Conservation (phyloP, 2,797 vertebrate genomes). For the Squalus acanthias region DNA sequence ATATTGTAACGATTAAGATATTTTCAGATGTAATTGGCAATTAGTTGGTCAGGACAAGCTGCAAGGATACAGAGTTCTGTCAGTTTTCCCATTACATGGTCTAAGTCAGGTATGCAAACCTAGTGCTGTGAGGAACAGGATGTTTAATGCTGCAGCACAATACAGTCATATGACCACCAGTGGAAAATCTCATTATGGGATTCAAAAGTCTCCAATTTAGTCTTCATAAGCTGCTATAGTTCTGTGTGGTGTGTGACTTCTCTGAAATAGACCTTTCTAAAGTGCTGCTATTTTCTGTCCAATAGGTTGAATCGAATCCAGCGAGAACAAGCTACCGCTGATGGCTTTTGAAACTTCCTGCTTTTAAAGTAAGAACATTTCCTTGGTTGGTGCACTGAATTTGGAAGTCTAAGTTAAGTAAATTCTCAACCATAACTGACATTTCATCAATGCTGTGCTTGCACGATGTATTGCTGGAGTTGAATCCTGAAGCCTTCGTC, state of each 20-base stretch:
- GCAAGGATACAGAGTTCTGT: neutral
- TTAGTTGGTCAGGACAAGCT: neutral
- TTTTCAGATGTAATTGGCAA: neutral
- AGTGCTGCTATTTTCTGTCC: neutral
- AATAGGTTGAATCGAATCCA: neutral
- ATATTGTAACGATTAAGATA: neutral
- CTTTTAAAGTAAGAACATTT: neutral
- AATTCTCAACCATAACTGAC: neutral
- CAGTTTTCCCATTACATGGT: neutral
- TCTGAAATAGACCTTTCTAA: neutral
- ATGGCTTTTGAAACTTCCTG: neutral
- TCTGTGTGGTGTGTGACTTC: neutral
- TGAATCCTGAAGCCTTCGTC: neutral
- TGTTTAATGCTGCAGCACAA: neutral
- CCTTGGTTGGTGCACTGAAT: neutral
- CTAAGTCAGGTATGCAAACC: neutral
- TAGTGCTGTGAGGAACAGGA: neutral
- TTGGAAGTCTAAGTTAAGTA: neutral
- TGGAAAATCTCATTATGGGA: neutral
- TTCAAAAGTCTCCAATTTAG: neutral
- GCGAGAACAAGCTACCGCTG: neutral
- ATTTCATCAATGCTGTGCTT: neutral
- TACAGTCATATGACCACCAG: neutral
- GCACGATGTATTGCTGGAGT: too few species aligned
- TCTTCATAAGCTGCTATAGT: neutral